A percentile compares a stretch with the other conserved stretches of the same genome.
These are phyloP conservation scores for Baryphthengus martii DNA, from an alignment of 2,113 vertebrate genomes.

Conservation along the genomic window DNA sequence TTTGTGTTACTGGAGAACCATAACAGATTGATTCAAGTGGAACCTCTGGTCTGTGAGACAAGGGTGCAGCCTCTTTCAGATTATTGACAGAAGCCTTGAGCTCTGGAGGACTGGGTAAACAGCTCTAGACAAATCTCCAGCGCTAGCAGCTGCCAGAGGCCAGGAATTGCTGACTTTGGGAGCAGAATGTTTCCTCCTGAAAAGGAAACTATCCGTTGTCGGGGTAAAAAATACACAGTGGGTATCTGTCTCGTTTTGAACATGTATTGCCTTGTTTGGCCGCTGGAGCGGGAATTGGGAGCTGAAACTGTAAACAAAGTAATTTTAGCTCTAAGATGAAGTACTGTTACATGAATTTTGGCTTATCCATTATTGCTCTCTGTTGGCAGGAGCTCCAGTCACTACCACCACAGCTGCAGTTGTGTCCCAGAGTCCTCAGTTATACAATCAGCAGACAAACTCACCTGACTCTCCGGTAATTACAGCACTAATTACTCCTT, in stretches of 20 bases:
- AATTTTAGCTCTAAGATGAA: not conserved
- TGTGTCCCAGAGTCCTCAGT: constrained; percentile 88
- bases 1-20: not conserved
- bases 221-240: not conserved
- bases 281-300: constrained; percentile 21
- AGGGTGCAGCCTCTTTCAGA: not conserved
- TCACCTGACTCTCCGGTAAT: constrained; percentile 85
- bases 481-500: not conserved
- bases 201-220: constrained; percentile 20
- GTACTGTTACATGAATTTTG: not conserved
- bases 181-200: constrained; percentile 10
- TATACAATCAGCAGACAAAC: constrained; percentile 87
- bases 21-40: not conserved
- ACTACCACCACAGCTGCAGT: constrained; percentile 87
- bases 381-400: constrained; percentile 72
- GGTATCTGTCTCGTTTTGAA: not conserved
- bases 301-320: constrained; percentile 26
- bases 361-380: not conserved
- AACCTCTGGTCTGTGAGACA: not conserved
- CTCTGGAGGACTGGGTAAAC: not conserved
- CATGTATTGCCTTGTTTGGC: not conserved
- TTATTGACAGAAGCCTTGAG: not conserved
- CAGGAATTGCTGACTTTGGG: not conserved
- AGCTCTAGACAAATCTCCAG: not conserved
- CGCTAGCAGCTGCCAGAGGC: not conserved